Base-by-base conservation (phyloP, 2,113 vertebrate species). In the Pseudopodoces humilis region DNA sequence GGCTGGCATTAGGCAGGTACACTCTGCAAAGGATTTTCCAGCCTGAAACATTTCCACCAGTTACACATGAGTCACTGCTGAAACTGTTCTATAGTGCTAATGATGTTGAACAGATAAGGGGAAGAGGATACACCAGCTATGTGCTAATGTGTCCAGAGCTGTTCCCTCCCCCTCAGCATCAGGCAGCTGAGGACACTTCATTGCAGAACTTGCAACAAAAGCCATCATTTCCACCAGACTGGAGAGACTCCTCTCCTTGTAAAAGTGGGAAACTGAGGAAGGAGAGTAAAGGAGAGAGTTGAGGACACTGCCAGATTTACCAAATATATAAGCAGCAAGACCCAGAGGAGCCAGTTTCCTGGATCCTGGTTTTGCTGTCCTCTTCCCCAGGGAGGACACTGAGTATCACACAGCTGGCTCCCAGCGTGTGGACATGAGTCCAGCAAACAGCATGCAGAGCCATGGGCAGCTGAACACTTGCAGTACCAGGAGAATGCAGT, bases 381-480 rank as follows among this genome's bases (percentile, higher is more conserved):
- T 83, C 27, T 86, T 83, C 23, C 44, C 39, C 37, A 25, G 10
- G 35, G 13, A 74, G 27, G 15, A 50, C 30, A 69, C 15, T 8
- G 14, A 67, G 23, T 16, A 27, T 30, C 63, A 35, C 27, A 23
- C 13, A 72, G 74, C 80, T 37, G 22, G 41, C 67, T n/a, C 55
- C 30, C n/a, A 72, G 7, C 3, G 0, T 1, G 1, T 5, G 46
- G 49, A 65, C 27, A 52, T 7, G 21, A 46, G 44, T 27, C 44
- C 81, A 89, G 77, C 63, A 68, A 86, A 80, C 23, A 74, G 52
- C 25, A 15, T 2, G 28, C 41, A 83, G 68, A 88, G 58, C 56
- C 63, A 43, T 1, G 3, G 24, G 39, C 1, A 84, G 86, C 55
- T 50, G 4, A 83, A 75, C 35, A 22, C 15, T 74, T 55, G 3